Evolutionary conservation across 1,140 invertebrate species (phyloP), one percentile per base, ranked within the genome.

Genomic region (Euschistus heros): DNA sequence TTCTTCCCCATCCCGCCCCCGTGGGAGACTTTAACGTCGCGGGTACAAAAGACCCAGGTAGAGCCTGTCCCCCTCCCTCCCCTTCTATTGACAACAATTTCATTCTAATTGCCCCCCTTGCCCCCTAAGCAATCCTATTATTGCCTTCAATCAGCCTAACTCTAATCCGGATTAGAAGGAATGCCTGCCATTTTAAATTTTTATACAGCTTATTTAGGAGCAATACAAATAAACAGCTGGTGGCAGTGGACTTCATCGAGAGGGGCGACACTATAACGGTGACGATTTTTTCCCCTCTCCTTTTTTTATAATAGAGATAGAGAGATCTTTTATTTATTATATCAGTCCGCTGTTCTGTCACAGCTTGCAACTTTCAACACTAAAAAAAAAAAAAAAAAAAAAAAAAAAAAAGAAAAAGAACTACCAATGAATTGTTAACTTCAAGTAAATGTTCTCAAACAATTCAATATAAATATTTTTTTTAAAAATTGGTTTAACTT

Each of bases 211-310:
- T 50, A 50, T 50, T 50, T 22, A 50, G 47, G n/a, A 22, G 47
- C 47, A 50, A 37, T 50, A 50, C 22, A 50, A 50, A 50, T 50
- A 50, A 50, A 50, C 47, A 50, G n/a, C 47, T 50, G 47, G 47
- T 50, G 47, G 10, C n/a, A 20, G n/a, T 50, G 47, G 47, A 18
- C 22, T 4, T 50, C 47, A 50, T 50, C 47, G 22, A 50, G 47
- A 17, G 22, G n/a, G 14, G n/a, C 3, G 17, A 2, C 22, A n/a
- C 14, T 50, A 20, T 50, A 50, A 50, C 33, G 33, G 33, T 37
- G 33, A 37, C 33, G 33, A 37, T 37, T 37, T 37, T 37, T n/a
- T 37, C 10, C 5, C 33, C 33, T 13, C 33, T 10, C 33, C 33
- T 10, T 37, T 37, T 37, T 37, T 37, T 37, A 37, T 1, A 37